A percentile compares a stretch with the other conserved stretches of the same genome.
These are phyloP conservation scores for Etheostoma perlongum DNA, from an alignment of 2,797 vertebrate species.

Conservation along the genomic window DNA sequence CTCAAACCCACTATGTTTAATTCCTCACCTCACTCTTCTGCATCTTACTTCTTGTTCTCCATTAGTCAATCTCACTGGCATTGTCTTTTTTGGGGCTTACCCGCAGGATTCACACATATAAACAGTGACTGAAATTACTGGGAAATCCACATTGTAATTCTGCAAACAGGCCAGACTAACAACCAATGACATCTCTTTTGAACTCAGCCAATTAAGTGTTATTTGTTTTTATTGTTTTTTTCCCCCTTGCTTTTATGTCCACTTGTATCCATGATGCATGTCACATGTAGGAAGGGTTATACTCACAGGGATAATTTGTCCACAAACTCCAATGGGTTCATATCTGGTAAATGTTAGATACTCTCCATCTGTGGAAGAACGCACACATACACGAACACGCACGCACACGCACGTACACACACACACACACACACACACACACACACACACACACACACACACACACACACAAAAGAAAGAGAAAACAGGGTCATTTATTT, in stretches of 20 bases:
- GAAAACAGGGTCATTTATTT: slow-evolving; percentile 39
- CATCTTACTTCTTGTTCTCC: slow-evolving; percentile 61
- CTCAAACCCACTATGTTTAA: slow-evolving; percentile 48
- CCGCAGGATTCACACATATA: slow-evolving; percentile 68
- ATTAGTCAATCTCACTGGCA: slow-evolving; percentile 64
- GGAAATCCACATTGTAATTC: slow-evolving; percentile 80
- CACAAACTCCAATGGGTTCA: slow-evolving; percentile 98
- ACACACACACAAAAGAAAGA: slow-evolving; percentile 32
- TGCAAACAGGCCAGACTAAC: slow-evolving; percentile 78
- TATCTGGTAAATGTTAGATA: slow-evolving; percentile 98
- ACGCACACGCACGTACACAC: slow-evolving; percentile 37
- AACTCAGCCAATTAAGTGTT: slow-evolving; percentile 27
- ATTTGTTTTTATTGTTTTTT: slow-evolving; percentile 25
- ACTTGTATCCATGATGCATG: slow-evolving; percentile 44
- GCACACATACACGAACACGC: slow-evolving; percentile 69
- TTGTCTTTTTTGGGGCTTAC: slow-evolving; percentile 52
- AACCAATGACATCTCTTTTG: slow-evolving; percentile 38
- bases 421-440: slow-evolving; percentile 38
- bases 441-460: slow-evolving; percentile 37
- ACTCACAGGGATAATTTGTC: slow-evolving; percentile 99
- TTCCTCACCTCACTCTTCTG: slow-evolving; percentile 45
- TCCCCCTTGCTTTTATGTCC: slow-evolving; percentile 28
- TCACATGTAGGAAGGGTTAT: slow-evolving; percentile 78
- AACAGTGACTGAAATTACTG: slow-evolving; percentile 76
- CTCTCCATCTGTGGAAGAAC: slow-evolving; percentile 91